Conservation (phyloP, 2,797 vertebrate genomes). For the Bradypus variegatus region DNA sequence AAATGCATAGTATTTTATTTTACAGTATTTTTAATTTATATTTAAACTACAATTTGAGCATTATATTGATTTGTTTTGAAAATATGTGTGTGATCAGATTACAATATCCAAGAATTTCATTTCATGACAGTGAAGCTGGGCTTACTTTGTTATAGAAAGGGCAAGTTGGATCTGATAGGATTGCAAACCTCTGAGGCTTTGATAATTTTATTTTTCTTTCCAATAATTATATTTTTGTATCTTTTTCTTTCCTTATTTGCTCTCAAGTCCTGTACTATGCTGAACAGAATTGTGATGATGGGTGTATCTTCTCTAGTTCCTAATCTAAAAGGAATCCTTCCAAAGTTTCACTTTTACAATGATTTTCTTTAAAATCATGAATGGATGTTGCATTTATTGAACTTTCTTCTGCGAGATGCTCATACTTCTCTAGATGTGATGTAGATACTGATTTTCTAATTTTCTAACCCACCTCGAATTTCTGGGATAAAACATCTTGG, state of each 20-base stretch:
- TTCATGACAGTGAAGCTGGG: background rate
- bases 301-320: background rate
- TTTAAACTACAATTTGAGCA: background rate
- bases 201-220: background rate
- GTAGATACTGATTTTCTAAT: background rate
- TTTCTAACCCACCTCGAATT: background rate
- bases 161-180: background rate
- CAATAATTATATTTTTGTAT: background rate
- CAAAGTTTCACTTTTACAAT: background rate
- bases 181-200: slow-evolving; percentile 6
- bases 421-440: background rate
- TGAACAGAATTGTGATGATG: background rate
- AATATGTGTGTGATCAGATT: background rate
- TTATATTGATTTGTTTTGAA: background rate
- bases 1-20: background rate
- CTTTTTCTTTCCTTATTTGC: background rate
- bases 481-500: background rate
- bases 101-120: background rate
- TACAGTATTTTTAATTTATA: slow-evolving; percentile 2
- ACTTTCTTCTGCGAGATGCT: background rate
- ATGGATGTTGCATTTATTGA: too few relatives aligned
- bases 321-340: background rate
- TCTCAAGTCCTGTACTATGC: background rate
- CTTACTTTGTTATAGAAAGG: slow-evolving; percentile 1
- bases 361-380: background rate